These are phyloP conservation scores for Chironomus tepperi DNA, from an alignment of 1,140 invertebrate genomes.

Conservation along the genomic window DNA sequence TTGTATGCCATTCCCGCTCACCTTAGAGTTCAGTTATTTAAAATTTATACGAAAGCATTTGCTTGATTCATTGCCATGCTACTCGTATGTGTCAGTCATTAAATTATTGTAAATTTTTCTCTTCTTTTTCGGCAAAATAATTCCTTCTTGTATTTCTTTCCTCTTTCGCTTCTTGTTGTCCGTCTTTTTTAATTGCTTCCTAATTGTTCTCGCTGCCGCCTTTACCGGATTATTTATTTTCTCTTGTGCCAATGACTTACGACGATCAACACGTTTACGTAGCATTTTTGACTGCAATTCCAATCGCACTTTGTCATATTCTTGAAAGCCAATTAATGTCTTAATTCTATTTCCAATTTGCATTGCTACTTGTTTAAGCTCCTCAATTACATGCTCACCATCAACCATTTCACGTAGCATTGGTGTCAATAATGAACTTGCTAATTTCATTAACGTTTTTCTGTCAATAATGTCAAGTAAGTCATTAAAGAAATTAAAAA, in stretches of 20 bases:
- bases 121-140: neutral
- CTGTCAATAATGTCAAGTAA: constrained; percentile 47
- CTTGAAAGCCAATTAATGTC: constrained; percentile 52
- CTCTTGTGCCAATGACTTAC: constrained; percentile 51
- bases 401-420: constrained; percentile 59
- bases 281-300: constrained; percentile 47
- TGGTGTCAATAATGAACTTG: constrained; percentile 50
- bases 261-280: constrained; percentile 52
- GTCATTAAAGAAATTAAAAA: constrained; percentile 67
- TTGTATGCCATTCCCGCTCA: no score
- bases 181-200: constrained; percentile 56
- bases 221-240: constrained; percentile 59
- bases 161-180: constrained; percentile 53
- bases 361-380: constrained; percentile 49
- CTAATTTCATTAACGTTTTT: constrained; percentile 41
- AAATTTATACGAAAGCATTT: neutral
- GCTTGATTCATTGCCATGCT: neutral
- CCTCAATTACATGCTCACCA: constrained; percentile 45
- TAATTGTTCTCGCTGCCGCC: constrained; percentile 61
- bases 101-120: neutral
- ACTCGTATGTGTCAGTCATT: constrained; percentile 3
- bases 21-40: no score
- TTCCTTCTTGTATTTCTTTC: constrained; percentile 38
- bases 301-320: constrained; percentile 51
- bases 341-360: constrained; percentile 58